phyloP scores from a whole-genome alignment of 2,113 vertebrate species.

The Pseudois nayaur region DNA sequence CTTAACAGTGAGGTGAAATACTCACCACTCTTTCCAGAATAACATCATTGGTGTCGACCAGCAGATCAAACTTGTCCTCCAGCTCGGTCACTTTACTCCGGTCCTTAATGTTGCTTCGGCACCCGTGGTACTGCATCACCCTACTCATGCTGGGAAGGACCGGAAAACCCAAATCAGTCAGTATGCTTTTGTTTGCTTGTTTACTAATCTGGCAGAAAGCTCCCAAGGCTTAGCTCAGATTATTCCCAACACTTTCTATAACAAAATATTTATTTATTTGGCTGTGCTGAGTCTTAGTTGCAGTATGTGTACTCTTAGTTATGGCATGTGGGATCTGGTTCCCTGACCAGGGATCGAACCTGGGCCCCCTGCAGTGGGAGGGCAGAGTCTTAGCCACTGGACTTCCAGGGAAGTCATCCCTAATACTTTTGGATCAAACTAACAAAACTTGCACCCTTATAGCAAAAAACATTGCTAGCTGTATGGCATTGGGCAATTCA shows the following conservation, averaged over 20 bases:
- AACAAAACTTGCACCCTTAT: not conserved
- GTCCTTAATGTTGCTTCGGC: slow-evolving; percentile 87
- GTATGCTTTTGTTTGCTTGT: not conserved
- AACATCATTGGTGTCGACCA: slow-evolving; percentile 94
- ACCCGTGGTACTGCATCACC: slow-evolving; percentile 95
- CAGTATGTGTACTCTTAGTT: not conserved
- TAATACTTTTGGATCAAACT: not conserved
- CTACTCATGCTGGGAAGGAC: slow-evolving; percentile 89
- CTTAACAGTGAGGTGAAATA: not conserved
- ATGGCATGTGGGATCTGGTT: not conserved
- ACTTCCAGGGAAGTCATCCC: not conserved
- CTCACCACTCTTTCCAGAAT: slow-evolving; percentile 97
- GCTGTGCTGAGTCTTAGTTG: not conserved
- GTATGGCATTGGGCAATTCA: not conserved
- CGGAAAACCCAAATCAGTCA: slow-evolving; percentile 3
- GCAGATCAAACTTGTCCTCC: slow-evolving; percentile 94
- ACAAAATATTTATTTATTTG: not conserved
- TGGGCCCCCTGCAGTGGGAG: not conserved
- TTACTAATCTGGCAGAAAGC: not conserved
- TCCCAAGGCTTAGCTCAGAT: not conserved
- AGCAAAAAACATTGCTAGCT: not conserved
- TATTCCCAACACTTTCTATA: not conserved
- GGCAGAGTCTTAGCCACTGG: not conserved
- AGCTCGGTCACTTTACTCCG: slow-evolving; percentile 86
- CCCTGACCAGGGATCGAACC: not conserved